Base-by-base conservation (phyloP, 2,888 invertebrate genomes). In the Drosophila falleni region DNA sequence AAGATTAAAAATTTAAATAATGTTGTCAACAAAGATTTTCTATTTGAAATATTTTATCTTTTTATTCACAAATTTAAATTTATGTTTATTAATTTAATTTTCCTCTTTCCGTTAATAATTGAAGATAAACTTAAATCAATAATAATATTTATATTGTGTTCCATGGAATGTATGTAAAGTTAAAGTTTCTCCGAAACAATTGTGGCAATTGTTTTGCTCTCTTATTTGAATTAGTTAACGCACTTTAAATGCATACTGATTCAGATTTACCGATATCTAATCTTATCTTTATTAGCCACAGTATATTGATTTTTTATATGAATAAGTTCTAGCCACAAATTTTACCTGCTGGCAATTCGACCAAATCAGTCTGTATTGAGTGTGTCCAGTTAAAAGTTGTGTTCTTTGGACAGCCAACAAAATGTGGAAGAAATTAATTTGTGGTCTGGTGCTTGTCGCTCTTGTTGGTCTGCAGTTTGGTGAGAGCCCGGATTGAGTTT, bases 371-470 rank as follows among this genome's bases (percentile, higher is more conserved):
- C 13, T 42, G 23, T 6, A 31, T 16, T 10, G 4, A 5, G 15
- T 39, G 61, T 15, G 11, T 19, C 3, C 0, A 61, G 49, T 44
- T 9, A 29, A 2, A 23, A 15, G 46, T 35, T n/a, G 54, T 23
- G 11, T 31, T 19, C n/a, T 10, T 15, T 19, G 19, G 11, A n/a
- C 5, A 53, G 11, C 31, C n/a, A 63, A 53, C 2, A 59, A 67
- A 68, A 90, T 90, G 90, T 83, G 68, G 71, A 76, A 47, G 51
- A 80, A 83, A 62, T 16, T 72, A 5, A 65, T 73, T 50, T 60
- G 79, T 50, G 67, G 65, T 54, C 26, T 71, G 3, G 64, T 76
- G n/a, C 49, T 81, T 6, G 63, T 78, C 42, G 69, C 70, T 5
- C 71, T 83, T 58, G 47, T 79, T 9, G 64, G 62, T n/a, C 31